phyloP scores from a whole-genome alignment of 2,888 invertebrate genomes.

The Tinea pellionella region DNA sequence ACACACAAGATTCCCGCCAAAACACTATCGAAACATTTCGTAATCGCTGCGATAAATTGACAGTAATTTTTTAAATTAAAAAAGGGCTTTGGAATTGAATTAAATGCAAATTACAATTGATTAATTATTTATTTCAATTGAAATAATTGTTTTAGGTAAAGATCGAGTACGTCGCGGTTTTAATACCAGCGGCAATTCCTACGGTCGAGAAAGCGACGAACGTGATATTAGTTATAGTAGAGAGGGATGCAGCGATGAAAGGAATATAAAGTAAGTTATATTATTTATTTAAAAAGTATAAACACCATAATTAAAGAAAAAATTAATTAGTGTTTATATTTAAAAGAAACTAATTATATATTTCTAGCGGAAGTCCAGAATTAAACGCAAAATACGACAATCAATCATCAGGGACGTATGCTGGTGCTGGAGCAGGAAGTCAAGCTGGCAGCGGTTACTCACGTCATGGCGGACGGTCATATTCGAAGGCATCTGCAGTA shows the following conservation, averaged over 20 bases:
- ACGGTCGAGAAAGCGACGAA: constrained; percentile 31
- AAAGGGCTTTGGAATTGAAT: too few species aligned
- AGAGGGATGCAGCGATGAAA: constrained; percentile 20
- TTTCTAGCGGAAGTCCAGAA: constrained; percentile 26
- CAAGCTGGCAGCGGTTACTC: not conserved
- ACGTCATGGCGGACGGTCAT: constrained; percentile 14
- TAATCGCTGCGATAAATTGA: too few species aligned
- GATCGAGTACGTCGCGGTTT: constrained; percentile 16
- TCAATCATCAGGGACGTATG: not conserved
- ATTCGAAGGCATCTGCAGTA: constrained; percentile 25
- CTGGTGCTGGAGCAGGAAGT: not conserved
- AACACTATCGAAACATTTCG: too few species aligned
- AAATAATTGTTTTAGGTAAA: not conserved
- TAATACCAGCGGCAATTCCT: constrained; percentile 17
- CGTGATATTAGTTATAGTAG: constrained; percentile 32
- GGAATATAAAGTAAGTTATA: not conserved
- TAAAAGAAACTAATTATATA: not conserved
- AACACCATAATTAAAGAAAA: too few species aligned
- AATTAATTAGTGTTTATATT: too few species aligned
- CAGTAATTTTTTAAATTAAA: too few species aligned
- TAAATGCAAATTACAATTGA: too few species aligned
- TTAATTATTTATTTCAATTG: too few species aligned
- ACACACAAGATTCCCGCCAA: too few species aligned
- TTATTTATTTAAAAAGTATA: too few species aligned
- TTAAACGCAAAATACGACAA: constrained; percentile 25